Conservation (phyloP, 2,113 vertebrate species). For the Globicephala melas region DNA sequence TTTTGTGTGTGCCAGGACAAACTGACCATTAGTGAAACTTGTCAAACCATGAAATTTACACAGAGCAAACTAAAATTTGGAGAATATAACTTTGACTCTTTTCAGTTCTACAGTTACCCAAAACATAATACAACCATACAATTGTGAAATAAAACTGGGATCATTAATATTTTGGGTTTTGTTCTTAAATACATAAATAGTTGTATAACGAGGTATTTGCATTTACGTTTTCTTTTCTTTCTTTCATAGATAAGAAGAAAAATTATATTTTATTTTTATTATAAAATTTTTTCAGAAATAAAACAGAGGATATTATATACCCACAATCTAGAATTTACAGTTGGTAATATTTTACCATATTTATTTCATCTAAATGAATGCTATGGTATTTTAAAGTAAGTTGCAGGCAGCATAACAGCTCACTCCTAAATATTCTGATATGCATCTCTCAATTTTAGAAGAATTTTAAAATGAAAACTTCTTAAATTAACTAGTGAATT, state of each 20-base stretch:
- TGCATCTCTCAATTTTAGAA: neutral
- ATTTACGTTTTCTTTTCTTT: neutral
- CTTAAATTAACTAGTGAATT: neutral
- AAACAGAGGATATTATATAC: neutral
- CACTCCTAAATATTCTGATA: constrained; percentile 37
- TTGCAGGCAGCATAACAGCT: neutral
- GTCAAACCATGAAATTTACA: constrained; percentile 3
- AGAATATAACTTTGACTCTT: neutral
- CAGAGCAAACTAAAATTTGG: constrained; percentile 6
- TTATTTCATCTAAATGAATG: constrained; percentile 21
- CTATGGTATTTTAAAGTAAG: constrained; percentile 19
- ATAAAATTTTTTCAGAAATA: neutral
- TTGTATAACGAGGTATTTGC: neutral
- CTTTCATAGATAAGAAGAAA: neutral
- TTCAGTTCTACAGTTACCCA: neutral
- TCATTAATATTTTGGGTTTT: neutral
- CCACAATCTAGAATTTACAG: neutral
- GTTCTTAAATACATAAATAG: constrained; percentile 9
- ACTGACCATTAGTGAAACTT: constrained; percentile 5
- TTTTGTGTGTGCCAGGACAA: neutral
- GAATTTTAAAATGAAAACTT: neutral
- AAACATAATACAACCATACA: neutral
- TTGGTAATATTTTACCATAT: neutral
- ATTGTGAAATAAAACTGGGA: neutral
- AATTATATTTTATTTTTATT: neutral